These are phyloP conservation scores for Remorina albescens DNA, from an alignment of 2,797 vertebrate species.

Conservation along the genomic window DNA sequence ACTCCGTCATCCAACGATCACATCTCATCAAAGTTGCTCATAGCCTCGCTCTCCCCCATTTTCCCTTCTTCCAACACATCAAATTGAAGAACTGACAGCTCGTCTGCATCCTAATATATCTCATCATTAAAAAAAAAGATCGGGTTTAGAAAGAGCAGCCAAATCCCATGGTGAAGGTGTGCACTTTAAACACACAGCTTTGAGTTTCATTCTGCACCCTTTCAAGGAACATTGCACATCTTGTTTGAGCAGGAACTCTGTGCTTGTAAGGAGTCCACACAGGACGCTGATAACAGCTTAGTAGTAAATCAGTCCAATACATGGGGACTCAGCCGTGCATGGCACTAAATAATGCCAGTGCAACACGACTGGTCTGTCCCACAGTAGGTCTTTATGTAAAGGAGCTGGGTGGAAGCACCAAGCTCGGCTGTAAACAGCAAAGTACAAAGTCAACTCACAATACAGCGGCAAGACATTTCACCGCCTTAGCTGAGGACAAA, in stretches of 20 bases:
- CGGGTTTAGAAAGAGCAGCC: neutral
- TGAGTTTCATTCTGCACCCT: slow-evolving; percentile 7
- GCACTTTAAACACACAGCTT: neutral
- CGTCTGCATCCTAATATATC: no score
- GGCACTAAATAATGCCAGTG: slow-evolving; percentile 20
- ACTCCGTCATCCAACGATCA: neutral
- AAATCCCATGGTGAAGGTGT: neutral
- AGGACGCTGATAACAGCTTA: slow-evolving; percentile 30
- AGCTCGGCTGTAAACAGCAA: slow-evolving; percentile 25
- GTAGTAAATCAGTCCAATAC: slow-evolving; percentile 52
- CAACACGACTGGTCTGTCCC: slow-evolving; percentile 4
- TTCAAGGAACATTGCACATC: slow-evolving; percentile 3
- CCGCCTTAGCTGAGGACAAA: slow-evolving; percentile 40
- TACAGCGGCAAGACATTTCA: slow-evolving; percentile 38
- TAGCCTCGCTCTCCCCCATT: neutral
- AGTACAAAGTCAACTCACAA: slow-evolving; percentile 38
- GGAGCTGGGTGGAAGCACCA: slow-evolving; percentile 8
- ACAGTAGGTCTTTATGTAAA: slow-evolving; percentile 26
- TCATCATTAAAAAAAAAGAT: neutral
- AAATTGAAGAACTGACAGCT: neutral
- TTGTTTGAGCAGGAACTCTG: slow-evolving; percentile 15
- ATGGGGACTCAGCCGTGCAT: slow-evolving; percentile 25
- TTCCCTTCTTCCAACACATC: neutral
- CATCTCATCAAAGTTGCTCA: neutral
- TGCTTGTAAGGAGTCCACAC: slow-evolving; percentile 27